Evolutionary conservation across 2,888 invertebrate species (phyloP), one percentile per base, ranked within the genome.

Genomic region (Chydorus sphaericus): DNA sequence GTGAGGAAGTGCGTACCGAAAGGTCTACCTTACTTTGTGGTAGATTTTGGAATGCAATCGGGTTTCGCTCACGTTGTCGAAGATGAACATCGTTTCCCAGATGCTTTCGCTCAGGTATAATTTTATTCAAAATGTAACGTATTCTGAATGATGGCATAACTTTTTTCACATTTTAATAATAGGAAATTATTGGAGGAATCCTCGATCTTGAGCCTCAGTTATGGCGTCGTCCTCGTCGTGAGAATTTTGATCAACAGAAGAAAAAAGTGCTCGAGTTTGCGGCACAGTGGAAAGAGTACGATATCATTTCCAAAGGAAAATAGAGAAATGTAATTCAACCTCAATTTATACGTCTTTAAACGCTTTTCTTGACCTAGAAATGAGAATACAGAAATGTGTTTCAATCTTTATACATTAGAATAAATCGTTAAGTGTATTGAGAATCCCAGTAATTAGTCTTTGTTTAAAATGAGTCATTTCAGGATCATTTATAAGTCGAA

Each of bases 21-120:
- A 70, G 92, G 91, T 0, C 77, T 98, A 61, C 87, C 96, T 1
- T 98, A 97, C 69, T 93, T 98, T 70, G 81, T 84, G 73, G 85
- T 98, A 0, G 84, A 90, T 69, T 97, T 97, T 74, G 94, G 90
- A 18, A 80, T 83, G 73, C 81, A 85, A 54, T 67, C 69, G 29
- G 97, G 97, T 1, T 97, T 85, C 73, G 97, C 93, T 49, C 97
- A 98, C 73, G 88, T 97, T 0, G 91, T 98, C 65, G 97, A 98
- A 72, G 89, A 97, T 69, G 87, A 90, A 67, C 76, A 80, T 56
- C 68, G 79, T 37, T 97, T 97, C 70, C 89, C 93, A 0, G 71
- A 68, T 54, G 85, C 85, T 70, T 98, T 96, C 77, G 97, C 90
- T 5, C 85, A 88, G 75, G 88, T 86, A n/a, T n/a, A 70, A 69